Evolutionary conservation across 2,888 invertebrate species (phyloP).

Genomic region (Thymelicus lineola): DNA sequence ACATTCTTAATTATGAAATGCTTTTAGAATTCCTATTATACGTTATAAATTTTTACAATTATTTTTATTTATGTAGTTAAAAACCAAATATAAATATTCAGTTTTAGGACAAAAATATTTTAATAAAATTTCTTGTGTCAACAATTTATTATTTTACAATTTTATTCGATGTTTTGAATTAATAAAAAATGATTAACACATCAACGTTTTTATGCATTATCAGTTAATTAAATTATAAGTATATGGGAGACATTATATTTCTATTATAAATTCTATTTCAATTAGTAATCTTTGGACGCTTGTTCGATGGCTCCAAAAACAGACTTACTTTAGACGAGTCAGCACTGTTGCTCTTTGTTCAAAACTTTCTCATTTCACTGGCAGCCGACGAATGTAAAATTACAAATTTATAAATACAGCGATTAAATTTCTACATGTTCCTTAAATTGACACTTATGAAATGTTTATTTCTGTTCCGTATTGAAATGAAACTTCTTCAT

Average conservation of each 20-base stretch:
- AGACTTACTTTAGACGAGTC: slow-evolving; percentile 58
- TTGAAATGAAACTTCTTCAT: too few species aligned
- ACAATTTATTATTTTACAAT: too few species aligned
- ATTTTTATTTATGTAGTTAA: too few species aligned
- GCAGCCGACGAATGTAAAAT: slow-evolving; percentile 25
- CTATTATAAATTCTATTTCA: not conserved
- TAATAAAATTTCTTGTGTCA: too few species aligned
- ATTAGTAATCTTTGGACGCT: not conserved
- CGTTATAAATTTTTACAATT: not conserved
- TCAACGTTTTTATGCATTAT: too few species aligned
- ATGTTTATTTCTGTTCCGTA: too few species aligned
- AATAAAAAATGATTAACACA: too few species aligned
- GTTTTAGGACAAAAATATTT: too few species aligned
- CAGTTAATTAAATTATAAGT: too few species aligned
- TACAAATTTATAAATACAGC: slow-evolving; percentile 21
- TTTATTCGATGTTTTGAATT: too few species aligned
- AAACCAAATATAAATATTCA: too few species aligned
- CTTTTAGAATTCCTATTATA: not conserved
- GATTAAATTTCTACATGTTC: slow-evolving; percentile 11
- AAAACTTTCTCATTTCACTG: slow-evolving; percentile 59
- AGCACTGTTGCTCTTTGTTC: slow-evolving; percentile 65
- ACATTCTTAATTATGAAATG: not conserved
- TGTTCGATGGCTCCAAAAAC: slow-evolving; percentile 49
- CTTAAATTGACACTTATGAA: not conserved
- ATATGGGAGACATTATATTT: too few species aligned